phyloP scores from a whole-genome alignment of 2,888 invertebrate genomes.

The Phalera bucephala region DNA sequence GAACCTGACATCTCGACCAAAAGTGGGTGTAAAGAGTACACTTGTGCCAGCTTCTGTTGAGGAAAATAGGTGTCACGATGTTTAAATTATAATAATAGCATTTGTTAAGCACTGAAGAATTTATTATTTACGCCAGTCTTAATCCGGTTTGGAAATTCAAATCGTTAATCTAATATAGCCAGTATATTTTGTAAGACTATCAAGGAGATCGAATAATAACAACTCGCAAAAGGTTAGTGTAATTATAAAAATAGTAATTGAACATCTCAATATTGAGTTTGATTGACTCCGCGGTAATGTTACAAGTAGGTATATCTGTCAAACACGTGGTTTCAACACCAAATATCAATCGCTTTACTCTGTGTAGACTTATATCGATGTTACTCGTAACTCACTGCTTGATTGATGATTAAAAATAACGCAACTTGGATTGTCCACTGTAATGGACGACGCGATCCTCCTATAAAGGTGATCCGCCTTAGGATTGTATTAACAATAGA shows the following conservation, averaged over 20 bases:
- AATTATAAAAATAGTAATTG: constrained; percentile 31
- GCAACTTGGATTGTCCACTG: constrained; percentile 47
- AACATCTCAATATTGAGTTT: constrained; percentile 18
- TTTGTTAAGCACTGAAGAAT: constrained; percentile 1
- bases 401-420: constrained; percentile 61
- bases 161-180: constrained; percentile 20
- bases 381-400: constrained; percentile 35
- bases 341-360: constrained; percentile 23
- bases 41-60: too few relatives aligned
- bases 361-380: constrained; percentile 21
- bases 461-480: constrained; percentile 38
- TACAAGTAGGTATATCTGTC: constrained; percentile 40
- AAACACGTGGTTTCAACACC: constrained; percentile 40
- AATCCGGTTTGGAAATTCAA: constrained; percentile 17
- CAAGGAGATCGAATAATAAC: constrained; percentile 5
- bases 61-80: too few relatives aligned
- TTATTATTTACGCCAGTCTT: constrained; percentile 6
- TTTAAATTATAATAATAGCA: not conserved
- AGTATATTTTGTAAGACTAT: constrained; percentile 13
- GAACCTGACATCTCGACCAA: too few relatives aligned
- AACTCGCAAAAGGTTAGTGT: constrained; percentile 19
- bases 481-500: constrained; percentile 34
- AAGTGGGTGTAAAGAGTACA: too few relatives aligned
- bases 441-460: constrained; percentile 25
- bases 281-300: constrained; percentile 26